Conservation (phyloP, 2,888 invertebrate genomes). For the Cistogaster globosa region DNA sequence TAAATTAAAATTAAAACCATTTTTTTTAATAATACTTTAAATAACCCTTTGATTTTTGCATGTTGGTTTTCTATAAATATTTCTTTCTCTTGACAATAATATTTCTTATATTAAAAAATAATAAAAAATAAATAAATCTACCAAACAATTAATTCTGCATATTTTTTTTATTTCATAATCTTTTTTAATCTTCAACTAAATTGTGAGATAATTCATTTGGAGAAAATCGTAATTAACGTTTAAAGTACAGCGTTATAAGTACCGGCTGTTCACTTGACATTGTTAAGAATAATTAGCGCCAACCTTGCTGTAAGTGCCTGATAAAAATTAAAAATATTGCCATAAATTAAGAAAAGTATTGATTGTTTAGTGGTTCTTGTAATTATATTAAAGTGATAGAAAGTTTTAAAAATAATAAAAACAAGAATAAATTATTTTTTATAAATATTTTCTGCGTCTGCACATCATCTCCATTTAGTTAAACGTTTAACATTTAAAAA, state of each 20-base stretch:
- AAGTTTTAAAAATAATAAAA: no score
- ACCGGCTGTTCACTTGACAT: conserved; percentile 44
- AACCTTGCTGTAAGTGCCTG: conserved; percentile 39
- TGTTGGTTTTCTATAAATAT: neutral
- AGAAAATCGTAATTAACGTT: conserved; percentile 2
- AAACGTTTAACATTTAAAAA: neutral
- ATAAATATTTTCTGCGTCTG: no score
- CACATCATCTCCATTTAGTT: neutral
- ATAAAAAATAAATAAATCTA: no score
- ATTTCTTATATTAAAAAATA: neutral
- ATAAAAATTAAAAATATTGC: conserved; percentile 18
- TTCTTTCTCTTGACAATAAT: neutral
- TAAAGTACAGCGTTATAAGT: neutral
- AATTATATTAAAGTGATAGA: neutral
- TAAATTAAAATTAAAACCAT: no score
- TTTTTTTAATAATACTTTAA: neutral
- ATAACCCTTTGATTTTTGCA: neutral
- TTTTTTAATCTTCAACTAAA: conserved; percentile 50
- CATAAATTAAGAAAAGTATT: conserved; percentile 26
- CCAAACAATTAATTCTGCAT: no score
- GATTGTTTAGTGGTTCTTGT: neutral
- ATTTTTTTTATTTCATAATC: conserved; percentile 33
- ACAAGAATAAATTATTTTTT: no score
- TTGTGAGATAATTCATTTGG: conserved; percentile 34
- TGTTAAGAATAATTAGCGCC: conserved; percentile 48